Conservation (phyloP, 2,113 vertebrate species). For the Apodemus sylvaticus region DNA sequence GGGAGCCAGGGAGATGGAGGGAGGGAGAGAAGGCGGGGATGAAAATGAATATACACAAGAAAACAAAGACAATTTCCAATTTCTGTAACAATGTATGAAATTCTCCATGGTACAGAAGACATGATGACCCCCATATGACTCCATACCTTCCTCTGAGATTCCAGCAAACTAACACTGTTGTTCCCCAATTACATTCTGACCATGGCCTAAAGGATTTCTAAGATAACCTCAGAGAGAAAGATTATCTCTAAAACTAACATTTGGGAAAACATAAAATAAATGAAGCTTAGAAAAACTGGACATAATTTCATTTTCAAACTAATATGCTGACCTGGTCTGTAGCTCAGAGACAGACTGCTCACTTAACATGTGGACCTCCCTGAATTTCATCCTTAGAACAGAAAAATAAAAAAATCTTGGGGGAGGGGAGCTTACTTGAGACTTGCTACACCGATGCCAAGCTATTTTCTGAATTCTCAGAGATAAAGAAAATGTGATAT, state of each 20-base stretch:
- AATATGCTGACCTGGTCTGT: not conserved
- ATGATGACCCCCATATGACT: not conserved
- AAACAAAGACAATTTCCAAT: not conserved
- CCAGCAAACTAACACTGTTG: not conserved
- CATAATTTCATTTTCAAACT: conserved; percentile 36
- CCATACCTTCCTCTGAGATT: not conserved
- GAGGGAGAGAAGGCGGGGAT: fast-evolving
- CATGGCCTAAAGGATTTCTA: not conserved
- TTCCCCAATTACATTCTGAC: not conserved
- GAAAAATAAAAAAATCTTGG: not conserved
- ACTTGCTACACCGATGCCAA: not conserved
- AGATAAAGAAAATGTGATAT: not conserved
- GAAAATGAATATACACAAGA: not conserved
- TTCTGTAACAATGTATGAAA: not conserved
- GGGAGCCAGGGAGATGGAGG: not conserved
- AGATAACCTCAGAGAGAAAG: not conserved
- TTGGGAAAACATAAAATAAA: conserved; percentile 34
- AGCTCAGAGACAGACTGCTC: not conserved
- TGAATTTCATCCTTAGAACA: not conserved
- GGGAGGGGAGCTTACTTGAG: not conserved
- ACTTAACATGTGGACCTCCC: not conserved
- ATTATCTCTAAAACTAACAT: conserved; percentile 28
- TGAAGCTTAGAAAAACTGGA: not conserved
- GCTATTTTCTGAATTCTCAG: not conserved
- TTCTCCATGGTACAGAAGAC: not conserved